Evolutionary conservation across 2,113 vertebrate genomes (phyloP).

Genomic region (Edolisoma coerulescens): DNA sequence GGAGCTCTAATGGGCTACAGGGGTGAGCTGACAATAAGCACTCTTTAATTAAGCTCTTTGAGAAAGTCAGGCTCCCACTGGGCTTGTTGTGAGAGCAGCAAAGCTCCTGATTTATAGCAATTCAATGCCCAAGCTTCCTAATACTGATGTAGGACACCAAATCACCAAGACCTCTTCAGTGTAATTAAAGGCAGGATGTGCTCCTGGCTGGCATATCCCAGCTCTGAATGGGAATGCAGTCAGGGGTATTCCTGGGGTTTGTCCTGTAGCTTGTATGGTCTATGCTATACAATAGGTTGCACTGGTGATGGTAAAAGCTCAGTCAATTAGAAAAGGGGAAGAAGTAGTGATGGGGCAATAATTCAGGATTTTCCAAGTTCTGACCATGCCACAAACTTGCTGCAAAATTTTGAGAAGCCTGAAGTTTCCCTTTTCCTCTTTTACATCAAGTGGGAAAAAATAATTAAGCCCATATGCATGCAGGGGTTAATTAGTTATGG

Average conservation of each 20-base stretch:
- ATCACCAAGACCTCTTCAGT: background rate
- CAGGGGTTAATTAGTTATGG: background rate
- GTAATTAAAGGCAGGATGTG: slow-evolving; percentile 55
- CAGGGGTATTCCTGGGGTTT: background rate
- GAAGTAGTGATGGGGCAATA: background rate
- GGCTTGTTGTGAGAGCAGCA: slow-evolving; percentile 52
- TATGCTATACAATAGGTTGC: background rate
- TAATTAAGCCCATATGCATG: background rate
- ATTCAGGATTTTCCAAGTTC: background rate
- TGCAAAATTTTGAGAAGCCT: background rate
- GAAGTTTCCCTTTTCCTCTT: background rate
- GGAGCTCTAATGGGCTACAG: slow-evolving; percentile 50
- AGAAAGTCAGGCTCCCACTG: slow-evolving; percentile 49
- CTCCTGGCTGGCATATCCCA: background rate
- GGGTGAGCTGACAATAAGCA: slow-evolving; percentile 57
- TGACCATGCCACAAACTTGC: background rate
- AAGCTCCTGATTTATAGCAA: slow-evolving; percentile 56
- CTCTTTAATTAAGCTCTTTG: slow-evolving; percentile 70
- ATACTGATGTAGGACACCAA: slow-evolving; percentile 21
- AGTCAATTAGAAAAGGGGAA: background rate
- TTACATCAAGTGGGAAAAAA: background rate
- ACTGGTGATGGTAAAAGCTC: background rate
- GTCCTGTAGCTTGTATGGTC: background rate
- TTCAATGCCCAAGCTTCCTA: slow-evolving; percentile 38
- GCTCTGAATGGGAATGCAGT: background rate